These are phyloP conservation scores for Cheilosia urbana DNA, from an alignment of 2,888 invertebrate species.

Conservation along the genomic window DNA sequence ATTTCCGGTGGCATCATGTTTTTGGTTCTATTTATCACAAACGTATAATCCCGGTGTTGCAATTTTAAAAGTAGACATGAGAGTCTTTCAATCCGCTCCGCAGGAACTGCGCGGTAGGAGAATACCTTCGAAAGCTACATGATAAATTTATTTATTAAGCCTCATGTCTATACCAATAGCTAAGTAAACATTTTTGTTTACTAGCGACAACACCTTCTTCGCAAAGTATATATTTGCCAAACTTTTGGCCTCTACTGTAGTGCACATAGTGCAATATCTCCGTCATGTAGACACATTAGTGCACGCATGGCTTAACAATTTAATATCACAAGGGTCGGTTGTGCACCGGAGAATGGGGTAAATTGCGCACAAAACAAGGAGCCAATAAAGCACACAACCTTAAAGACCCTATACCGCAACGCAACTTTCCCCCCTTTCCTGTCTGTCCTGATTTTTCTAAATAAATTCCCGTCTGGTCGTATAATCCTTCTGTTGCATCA, in stretches of 20 bases:
- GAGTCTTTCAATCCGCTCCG: too few relatives aligned
- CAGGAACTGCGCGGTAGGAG: too few relatives aligned
- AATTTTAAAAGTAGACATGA: too few relatives aligned
- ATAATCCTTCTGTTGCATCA: constrained; percentile 53
- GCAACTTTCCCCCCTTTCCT: constrained; percentile 28
- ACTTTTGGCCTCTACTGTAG: constrained; percentile 42
- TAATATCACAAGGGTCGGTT: constrained; percentile 57
- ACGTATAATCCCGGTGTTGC: too few relatives aligned
- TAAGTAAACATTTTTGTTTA: too few relatives aligned
- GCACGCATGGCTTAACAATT: constrained; percentile 69
- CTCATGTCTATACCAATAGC: too few relatives aligned
- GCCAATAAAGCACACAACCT: constrained; percentile 55
- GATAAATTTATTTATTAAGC: too few relatives aligned
- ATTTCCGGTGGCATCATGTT: too few relatives aligned
- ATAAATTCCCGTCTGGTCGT: constrained; percentile 30
- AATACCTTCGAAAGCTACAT: too few relatives aligned
- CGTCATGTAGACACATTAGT: constrained; percentile 66
- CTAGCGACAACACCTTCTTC: too few relatives aligned
- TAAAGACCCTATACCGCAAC: constrained; percentile 31
- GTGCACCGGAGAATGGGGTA: constrained; percentile 18
- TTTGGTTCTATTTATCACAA: too few relatives aligned
- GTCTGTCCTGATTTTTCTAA: constrained; percentile 21
- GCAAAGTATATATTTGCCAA: not conserved
- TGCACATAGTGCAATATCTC: constrained; percentile 38
- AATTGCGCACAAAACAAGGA: constrained; percentile 39